Conservation (phyloP, 2,113 vertebrate species). For the Setophaga petechia region DNA sequence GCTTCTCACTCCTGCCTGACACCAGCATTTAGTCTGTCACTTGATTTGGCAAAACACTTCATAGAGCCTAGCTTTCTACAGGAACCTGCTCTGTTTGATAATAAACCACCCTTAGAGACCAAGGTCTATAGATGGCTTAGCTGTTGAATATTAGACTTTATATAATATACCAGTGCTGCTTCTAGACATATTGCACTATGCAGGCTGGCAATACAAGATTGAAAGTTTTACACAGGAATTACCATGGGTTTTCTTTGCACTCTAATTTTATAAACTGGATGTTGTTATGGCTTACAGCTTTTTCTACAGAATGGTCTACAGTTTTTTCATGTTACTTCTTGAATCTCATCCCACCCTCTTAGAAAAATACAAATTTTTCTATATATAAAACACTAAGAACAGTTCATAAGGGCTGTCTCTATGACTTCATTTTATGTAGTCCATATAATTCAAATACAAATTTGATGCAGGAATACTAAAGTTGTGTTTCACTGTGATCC, state of each 20-base stretch:
- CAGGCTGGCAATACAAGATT: background rate
- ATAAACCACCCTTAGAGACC: background rate
- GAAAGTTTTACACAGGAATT: background rate
- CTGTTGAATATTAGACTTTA: background rate
- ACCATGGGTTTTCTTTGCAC: fast-evolving
- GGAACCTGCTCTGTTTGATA: background rate
- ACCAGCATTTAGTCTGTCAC: background rate
- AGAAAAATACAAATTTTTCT: background rate
- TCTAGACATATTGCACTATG: background rate
- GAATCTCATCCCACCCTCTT: background rate
- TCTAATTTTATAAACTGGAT: background rate
- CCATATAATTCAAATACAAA: background rate
- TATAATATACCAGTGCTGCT: background rate
- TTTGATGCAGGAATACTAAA: background rate
- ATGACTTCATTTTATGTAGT: background rate
- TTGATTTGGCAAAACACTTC: background rate
- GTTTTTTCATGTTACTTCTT: background rate
- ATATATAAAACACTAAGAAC: background rate
- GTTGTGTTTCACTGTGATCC: background rate
- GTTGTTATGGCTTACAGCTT: background rate
- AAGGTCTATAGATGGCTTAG: background rate
- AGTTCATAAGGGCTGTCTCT: background rate
- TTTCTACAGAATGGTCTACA: background rate
- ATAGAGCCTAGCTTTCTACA: background rate
- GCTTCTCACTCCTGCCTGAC: background rate